These are phyloP conservation scores for Cirrhinus mrigala DNA, from an alignment of 2,797 vertebrate species.

Conservation along the genomic window DNA sequence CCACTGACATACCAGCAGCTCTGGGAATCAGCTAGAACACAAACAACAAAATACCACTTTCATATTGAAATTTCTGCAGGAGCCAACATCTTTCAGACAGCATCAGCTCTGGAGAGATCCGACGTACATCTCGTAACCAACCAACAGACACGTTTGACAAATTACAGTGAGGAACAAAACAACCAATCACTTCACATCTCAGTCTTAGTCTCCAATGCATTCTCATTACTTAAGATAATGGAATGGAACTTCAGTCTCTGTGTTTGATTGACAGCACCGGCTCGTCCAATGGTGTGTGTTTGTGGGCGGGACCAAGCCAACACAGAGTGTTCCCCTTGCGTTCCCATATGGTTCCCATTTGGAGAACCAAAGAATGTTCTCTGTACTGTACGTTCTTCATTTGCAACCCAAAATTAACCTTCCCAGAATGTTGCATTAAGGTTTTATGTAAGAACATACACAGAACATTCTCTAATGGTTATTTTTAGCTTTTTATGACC, in stretches of 20 bases:
- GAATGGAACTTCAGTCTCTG: neutral
- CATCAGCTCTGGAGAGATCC: conserved; percentile 60
- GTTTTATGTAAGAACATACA: neutral
- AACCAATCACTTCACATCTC: neutral
- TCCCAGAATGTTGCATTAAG: neutral
- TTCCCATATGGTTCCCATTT: neutral
- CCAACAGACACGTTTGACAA: neutral
- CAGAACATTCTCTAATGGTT: neutral
- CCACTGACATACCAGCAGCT: conserved; percentile 71
- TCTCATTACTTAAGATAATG: neutral
- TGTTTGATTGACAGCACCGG: neutral
- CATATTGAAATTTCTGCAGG: conserved; percentile 63
- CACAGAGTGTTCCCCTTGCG: neutral
- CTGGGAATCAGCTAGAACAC: conserved; percentile 71
- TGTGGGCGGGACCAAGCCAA: neutral
- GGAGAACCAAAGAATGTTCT: neutral
- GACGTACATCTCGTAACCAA: neutral
- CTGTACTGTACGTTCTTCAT: neutral
- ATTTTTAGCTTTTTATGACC: neutral
- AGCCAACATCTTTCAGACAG: conserved; percentile 51
- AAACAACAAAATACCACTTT: conserved; percentile 73
- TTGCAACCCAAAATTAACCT: neutral
- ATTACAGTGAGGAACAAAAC: neutral
- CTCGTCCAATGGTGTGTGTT: neutral
- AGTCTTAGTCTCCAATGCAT: neutral